Percentiles rank a stretch among this genome's conserved stretches.
Evolutionary conservation across 2,888 invertebrate species (phyloP).

Genomic region (Asteroscopus sphinx): DNA sequence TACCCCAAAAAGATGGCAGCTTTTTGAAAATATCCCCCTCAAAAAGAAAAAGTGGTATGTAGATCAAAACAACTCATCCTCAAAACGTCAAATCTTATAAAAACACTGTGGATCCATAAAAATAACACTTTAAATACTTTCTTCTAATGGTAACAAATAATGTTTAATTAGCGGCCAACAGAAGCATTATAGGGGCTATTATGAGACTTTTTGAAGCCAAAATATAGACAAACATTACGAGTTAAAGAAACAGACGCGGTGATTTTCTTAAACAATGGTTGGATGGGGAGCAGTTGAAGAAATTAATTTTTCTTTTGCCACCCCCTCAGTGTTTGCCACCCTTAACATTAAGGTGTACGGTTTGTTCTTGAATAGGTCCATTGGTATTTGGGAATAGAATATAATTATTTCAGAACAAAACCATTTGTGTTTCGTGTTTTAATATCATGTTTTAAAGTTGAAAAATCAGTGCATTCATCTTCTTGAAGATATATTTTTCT

Average conservation of each 20-base stretch:
- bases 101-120: conserved; percentile 1
- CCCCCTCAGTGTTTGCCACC: conserved; percentile 13
- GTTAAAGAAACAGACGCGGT: conserved; percentile 23
- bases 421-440: too few species aligned
- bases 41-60: too few species aligned
- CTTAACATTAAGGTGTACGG: conserved; percentile 26
- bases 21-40: too few species aligned
- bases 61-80: too few species aligned
- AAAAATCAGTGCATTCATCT: too few species aligned
- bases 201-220: conserved; percentile 24
- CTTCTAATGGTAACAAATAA: conserved; percentile 36
- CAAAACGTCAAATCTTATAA: too few species aligned
- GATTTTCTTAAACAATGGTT: conserved; percentile 44
- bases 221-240: conserved; percentile 24
- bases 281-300: conserved; percentile 38
- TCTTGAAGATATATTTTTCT: too few species aligned
- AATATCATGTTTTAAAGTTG: too few species aligned
- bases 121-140: conserved; percentile 18
- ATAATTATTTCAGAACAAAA: not conserved
- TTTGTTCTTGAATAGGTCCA: conserved; percentile 8
- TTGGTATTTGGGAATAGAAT: conserved; percentile 8
- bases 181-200: conserved; percentile 34
- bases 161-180: conserved; percentile 29
- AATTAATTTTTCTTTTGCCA: conserved; percentile 41
- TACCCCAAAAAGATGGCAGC: too few species aligned